phyloP scores from a whole-genome alignment of 2,888 invertebrate genomes.

The Ametastegia equiseti region DNA sequence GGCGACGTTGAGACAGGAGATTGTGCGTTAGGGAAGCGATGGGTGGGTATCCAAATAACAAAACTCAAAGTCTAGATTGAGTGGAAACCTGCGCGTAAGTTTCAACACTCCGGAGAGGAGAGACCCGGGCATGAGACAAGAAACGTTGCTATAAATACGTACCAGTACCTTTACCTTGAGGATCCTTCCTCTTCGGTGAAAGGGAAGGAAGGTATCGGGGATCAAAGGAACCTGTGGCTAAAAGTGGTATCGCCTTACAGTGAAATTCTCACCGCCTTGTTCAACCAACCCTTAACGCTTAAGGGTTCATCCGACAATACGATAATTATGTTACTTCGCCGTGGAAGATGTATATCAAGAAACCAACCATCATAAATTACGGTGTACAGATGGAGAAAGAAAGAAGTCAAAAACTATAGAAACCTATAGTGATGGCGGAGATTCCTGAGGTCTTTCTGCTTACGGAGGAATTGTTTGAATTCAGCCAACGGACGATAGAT shows the following conservation, averaged over 20 bases:
- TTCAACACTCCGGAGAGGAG: background rate
- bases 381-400: background rate
- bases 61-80: constrained; percentile 27
- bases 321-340: background rate
- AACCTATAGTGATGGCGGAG: background rate
- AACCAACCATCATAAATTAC: background rate
- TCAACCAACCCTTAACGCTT: constrained; percentile 25
- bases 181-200: background rate
- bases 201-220: constrained; percentile 7
- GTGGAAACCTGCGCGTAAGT: constrained; percentile 14
- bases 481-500: constrained; percentile 61
- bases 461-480: constrained; percentile 59
- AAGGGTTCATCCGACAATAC: background rate
- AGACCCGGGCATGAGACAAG: constrained; percentile 14
- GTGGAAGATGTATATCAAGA: background rate
- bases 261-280: constrained; percentile 13
- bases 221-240: constrained; percentile 24
- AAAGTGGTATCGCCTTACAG: constrained; percentile 22
- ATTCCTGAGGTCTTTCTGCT: background rate
- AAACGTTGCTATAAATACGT: constrained; percentile 35
- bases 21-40: constrained; percentile 6
- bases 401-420: background rate
- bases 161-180: background rate
- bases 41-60: constrained; percentile 22
- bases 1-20: constrained; percentile 6